Evolutionary conservation across 2,113 vertebrate species (phyloP), one percentile per base, ranked within the genome.

Genomic region (Poicephalus meyeri): DNA sequence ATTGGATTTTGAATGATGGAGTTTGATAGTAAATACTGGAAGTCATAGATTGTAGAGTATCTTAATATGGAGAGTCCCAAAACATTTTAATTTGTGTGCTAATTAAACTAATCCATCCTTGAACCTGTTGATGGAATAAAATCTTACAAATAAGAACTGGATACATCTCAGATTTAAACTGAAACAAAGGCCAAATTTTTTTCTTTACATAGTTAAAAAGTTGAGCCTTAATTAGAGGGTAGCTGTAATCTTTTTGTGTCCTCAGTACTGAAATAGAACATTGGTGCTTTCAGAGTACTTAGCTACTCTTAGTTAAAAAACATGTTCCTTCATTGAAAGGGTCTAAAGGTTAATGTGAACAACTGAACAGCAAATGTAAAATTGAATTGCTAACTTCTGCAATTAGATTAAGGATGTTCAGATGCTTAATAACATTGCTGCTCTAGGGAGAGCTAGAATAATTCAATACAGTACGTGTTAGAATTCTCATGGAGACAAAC

Each of bases 271-370:
- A 52, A 72, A 77, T 68, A 39, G 10, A 20, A 0, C 46, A 35
- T 14, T 60, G 21, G 9, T 80, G 49, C 26, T 82, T 14, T 65
- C 31, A 21, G 23, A 73, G 33, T 68, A 26, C 50, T 65, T 46
- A 83, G 71, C 46, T 82, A 13, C 42, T 71, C 69, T 53, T 73
- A 13, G 69, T 19, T 86, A 52, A 78, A 60, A 80, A 4, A 2
- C 28, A n/a, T 15, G 5, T 72, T 69, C 19, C 31, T 56, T 86
- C 46, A 64, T 8, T 88, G 66, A 47, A 41, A 26, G 25, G 65
- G 47, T 88, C 85, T 94, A 61, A 91, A 96, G 85, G 90, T 94
- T 93, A 94, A 88, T 90, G 39, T 37, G 92, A 90, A 52, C 56
- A 89, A 56, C 68, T 93, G 52, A 68, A 69, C 44, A 58, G 70